These are phyloP conservation scores for Oceanites oceanicus DNA, from an alignment of 2,113 vertebrate genomes.

Conservation along the genomic window DNA sequence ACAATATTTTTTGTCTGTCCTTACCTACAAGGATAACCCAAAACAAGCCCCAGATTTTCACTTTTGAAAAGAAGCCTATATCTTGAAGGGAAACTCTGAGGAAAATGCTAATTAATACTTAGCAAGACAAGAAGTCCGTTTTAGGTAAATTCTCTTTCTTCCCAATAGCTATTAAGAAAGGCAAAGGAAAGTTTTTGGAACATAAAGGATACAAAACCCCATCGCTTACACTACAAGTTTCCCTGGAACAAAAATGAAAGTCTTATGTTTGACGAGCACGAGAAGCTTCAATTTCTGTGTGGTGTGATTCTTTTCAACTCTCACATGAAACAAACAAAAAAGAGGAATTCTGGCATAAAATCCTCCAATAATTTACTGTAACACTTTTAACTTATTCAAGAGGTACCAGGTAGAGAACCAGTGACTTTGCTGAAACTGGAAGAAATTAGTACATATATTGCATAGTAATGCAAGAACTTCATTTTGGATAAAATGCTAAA, in stretches of 20 bases:
- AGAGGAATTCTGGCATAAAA: not conserved
- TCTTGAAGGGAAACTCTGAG: not conserved
- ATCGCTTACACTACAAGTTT: not conserved
- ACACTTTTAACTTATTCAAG: not conserved
- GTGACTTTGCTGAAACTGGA: not conserved
- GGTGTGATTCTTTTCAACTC: not conserved
- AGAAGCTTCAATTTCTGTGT: not conserved
- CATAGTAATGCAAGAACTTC: not conserved
- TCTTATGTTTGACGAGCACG: not conserved
- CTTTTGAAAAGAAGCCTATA: not conserved
- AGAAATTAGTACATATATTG: not conserved
- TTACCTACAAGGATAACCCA: not conserved
- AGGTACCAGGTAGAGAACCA: not conserved
- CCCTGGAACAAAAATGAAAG: not conserved
- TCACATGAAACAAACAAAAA: not conserved
- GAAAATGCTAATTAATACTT: not conserved
- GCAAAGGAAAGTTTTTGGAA: not conserved
- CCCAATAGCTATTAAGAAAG: not conserved
- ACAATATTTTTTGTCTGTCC: not conserved
- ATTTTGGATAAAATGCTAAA: not conserved
- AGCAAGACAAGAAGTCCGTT: not conserved
- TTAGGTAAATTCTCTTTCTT: not conserved
- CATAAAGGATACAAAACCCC: not conserved
- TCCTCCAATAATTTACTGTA: not conserved
- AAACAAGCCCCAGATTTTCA: not conserved